Evolutionary conservation across 1,140 invertebrate genomes (phyloP).

Genomic region (Platorchestia sp.): DNA sequence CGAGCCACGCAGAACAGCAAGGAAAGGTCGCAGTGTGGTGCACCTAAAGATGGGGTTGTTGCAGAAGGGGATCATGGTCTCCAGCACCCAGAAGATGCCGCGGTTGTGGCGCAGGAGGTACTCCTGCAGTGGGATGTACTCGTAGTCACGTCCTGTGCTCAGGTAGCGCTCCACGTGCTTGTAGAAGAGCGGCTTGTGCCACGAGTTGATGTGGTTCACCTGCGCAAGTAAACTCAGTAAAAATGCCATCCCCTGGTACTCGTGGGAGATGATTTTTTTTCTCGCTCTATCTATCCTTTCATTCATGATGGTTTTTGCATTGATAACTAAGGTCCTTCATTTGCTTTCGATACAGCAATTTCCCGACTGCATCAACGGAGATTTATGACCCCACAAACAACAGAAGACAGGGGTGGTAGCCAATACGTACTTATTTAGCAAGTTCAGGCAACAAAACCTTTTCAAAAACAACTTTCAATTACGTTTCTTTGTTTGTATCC

Average conservation of each 20-base stretch:
- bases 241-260: too few species aligned
- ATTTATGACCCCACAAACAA: not conserved
- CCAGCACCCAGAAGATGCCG: conserved; percentile 76
- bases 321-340: too few species aligned
- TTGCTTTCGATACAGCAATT: not conserved
- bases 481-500: not conserved
- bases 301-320: too few species aligned
- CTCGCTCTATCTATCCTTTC: too few species aligned
- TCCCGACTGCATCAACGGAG: not conserved
- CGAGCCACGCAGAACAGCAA: too few species aligned
- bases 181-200: conserved; percentile 79
- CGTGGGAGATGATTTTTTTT: too few species aligned
- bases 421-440: too few species aligned
- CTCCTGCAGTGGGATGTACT: conserved; percentile 75
- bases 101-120: conserved; percentile 75
- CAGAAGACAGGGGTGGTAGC: not conserved
- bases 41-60: conserved; percentile 72
- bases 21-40: too few species aligned
- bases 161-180: conserved; percentile 76
- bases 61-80: conserved; percentile 74
- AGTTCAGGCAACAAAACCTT: not conserved
- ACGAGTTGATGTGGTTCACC: conserved; percentile 73
- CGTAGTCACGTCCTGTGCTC: conserved; percentile 71
- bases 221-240: conserved; percentile 56
- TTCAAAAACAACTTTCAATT: not conserved